Evolutionary conservation across 2,113 vertebrate species (phyloP).

Genomic region (Notechis scutatus): DNA sequence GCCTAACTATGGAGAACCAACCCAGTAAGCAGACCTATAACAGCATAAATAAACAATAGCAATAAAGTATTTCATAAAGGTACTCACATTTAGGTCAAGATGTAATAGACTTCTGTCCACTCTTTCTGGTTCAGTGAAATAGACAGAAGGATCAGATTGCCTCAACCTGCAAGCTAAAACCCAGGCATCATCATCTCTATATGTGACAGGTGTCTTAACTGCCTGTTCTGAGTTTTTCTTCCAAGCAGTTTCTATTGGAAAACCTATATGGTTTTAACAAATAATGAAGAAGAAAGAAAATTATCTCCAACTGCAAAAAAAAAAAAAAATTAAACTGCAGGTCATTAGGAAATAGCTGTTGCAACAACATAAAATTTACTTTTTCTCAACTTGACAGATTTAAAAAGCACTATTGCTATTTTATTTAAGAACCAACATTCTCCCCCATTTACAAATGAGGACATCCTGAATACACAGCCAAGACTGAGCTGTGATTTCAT

Average conservation of each 20-base stretch:
- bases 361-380: constrained; percentile 13
- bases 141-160: constrained; percentile 48
- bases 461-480: neutral
- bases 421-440: neutral
- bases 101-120: constrained; percentile 56
- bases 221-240: constrained; percentile 60
- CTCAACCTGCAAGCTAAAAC: constrained; percentile 63
- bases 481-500: neutral
- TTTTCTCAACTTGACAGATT: neutral
- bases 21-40: neutral
- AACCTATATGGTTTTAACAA: constrained; percentile 43
- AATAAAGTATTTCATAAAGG: constrained; percentile 16
- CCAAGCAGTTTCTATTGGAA: constrained; percentile 61
- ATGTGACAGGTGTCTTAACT: constrained; percentile 56
- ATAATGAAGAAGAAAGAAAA: constrained; percentile 42
- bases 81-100: constrained; percentile 74
- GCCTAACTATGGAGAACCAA: too few relatives aligned
- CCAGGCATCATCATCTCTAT: constrained; percentile 61
- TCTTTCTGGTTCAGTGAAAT: constrained; percentile 65
- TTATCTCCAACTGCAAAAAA: constrained; percentile 2
- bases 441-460: neutral
- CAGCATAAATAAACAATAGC: neutral
- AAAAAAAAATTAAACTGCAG: neutral
- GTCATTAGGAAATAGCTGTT: neutral
- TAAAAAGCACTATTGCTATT: neutral